phyloP scores from a whole-genome alignment of 1,140 invertebrate genomes.

The Dreissena rostriformis region DNA sequence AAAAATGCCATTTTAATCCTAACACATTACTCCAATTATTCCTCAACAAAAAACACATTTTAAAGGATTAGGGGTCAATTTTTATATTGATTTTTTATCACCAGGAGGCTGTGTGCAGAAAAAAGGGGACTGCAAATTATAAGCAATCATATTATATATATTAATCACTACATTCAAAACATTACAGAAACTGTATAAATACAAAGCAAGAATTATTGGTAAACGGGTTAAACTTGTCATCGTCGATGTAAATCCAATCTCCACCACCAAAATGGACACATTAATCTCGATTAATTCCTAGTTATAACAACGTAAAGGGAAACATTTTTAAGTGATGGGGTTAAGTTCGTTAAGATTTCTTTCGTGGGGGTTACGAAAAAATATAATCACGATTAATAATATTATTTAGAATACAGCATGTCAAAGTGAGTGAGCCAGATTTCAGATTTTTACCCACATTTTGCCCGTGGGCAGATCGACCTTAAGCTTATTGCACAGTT shows the following conservation, averaged over 20 bases:
- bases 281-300: constrained; percentile 25
- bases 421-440: constrained; percentile 57
- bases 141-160: constrained; percentile 52
- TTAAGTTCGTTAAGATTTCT: constrained; percentile 21
- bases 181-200: constrained; percentile 23
- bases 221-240: constrained; percentile 52
- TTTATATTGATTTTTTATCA: neutral
- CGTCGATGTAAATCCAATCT: constrained; percentile 47
- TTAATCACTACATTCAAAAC: constrained; percentile 57
- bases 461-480: neutral
- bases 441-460: neutral
- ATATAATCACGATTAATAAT: constrained; percentile 1
- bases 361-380: constrained; percentile 43
- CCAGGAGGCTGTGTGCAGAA: constrained; percentile 21
- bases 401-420: constrained; percentile 58
- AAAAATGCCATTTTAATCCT: too few relatives aligned
- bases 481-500: neutral
- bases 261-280: constrained; percentile 48
- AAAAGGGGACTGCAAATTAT: constrained; percentile 46
- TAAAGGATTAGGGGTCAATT: too few relatives aligned
- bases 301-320: constrained; percentile 43
- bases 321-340: constrained; percentile 47
- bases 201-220: constrained; percentile 43
- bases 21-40: too few relatives aligned
- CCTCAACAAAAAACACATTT: too few relatives aligned